Conservation (phyloP, 2,113 vertebrate genomes). For the Muscicapa adusta region DNA sequence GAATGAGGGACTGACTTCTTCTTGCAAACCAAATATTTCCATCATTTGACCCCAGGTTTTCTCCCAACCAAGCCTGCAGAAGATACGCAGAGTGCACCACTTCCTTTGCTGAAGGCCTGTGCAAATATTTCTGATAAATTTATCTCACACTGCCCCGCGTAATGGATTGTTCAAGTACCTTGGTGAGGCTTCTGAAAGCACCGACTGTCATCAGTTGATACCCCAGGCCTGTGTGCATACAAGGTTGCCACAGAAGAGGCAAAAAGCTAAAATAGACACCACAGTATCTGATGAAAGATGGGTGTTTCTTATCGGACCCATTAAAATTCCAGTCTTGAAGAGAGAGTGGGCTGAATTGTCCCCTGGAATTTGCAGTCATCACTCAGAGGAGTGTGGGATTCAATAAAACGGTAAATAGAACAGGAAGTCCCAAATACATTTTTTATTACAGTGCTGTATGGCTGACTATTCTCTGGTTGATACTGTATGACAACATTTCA, state of each 20-base stretch:
- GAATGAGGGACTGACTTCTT: not conserved
- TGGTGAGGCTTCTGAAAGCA: conserved; percentile 49
- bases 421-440: not conserved
- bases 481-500: not conserved
- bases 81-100: not conserved
- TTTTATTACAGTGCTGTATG: conserved; percentile 12
- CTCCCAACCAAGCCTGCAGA: not conserved
- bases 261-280: conserved; percentile 52
- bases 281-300: conserved; percentile 58
- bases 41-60: not conserved
- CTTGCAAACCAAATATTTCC: not conserved
- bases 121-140: conserved; percentile 40
- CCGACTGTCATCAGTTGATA: conserved; percentile 51
- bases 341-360: not conserved
- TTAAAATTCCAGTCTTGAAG: conserved; percentile 64
- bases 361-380: not conserved
- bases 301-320: not conserved
- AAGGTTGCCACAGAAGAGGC: conserved; percentile 1
- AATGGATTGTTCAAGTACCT: conserved; percentile 46
- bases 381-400: not conserved
- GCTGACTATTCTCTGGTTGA: not conserved
- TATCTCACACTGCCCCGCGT: not conserved
- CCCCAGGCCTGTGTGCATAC: not conserved
- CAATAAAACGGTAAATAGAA: not conserved
- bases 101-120: conserved; percentile 23